Base-by-base conservation (phyloP, 2,797 vertebrate genomes). In the Coccyzus lansbergi region DNA sequence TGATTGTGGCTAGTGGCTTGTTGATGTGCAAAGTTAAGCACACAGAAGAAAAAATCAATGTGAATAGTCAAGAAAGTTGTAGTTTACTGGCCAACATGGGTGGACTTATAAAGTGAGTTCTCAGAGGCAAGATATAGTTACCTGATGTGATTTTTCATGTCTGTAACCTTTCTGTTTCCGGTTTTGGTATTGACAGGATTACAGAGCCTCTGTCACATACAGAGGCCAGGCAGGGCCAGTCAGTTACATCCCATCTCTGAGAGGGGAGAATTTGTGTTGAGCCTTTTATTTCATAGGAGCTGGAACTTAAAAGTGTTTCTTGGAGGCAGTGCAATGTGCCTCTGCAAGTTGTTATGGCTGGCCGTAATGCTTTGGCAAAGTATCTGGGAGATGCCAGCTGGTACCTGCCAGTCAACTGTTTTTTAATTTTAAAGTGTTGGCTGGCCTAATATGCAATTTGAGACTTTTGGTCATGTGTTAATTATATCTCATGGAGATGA, bases 311-410 rank as follows among this genome's bases (percentile, higher is more conserved):
- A 93, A 88, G 75, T 59, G 20, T 67, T 86, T 84, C 56, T 91
- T 34, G 75, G 86, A 83, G 89, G 82, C 71, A 67, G 44, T 12
- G 25, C 22, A 5, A 60, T 62, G 52, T 60, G 93, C 22, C 68
- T 70, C 60, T 15, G 86, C 40, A 90, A 82, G 78, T 12, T 72
- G 55, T 84, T 5, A 12, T 46, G 69, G 82, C 49, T 83, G 68
- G 46, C 38, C 15, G 7, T 46, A 56, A 49, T 16, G 26, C 46
- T 80, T 83, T 93, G 87, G 60, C 68, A 89, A 40, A 62, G 9
- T 62, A 53, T 83, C 60, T 65, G 63, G 64, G 70, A 82, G 63
- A 67, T 94, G 86, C 74, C 95, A 92, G 81, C 12, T 94, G 90
- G 88, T 71, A 81, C 65, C 86, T 94, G 90, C 86, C 90, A 95